Evolutionary conservation across 2,888 invertebrate genomes (phyloP), one percentile per base, ranked within the genome.

Genomic region (Germaria angustata): DNA sequence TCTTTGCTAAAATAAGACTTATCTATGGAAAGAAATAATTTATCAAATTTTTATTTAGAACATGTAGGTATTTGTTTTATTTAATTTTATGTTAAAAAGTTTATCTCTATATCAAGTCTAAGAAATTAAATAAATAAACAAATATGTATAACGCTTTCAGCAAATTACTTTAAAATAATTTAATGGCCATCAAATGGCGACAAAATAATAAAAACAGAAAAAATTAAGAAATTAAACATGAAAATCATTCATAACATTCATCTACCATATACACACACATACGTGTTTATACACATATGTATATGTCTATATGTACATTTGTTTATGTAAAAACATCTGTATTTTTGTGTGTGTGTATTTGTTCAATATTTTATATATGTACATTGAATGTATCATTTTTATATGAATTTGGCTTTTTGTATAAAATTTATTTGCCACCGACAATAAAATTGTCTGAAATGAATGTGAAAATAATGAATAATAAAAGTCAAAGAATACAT

Each of bases 381-480:
- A 44, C 24, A 51, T 32, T 41, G 13, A 22, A 59, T 71, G 72
- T 72, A 34, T 66, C 49, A 66, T 44, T 65, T 55, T 65, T 75
- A 51, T 71, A 53, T 71, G 24, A 75, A 44, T 59, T 65, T 66
- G 6, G 41, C 24, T 53, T 72, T 34, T 36, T 32, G 11, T 34
- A 7, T 22, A 24, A 2, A 28, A 20, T 15, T 51, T 78, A 65
- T 77, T 72, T 51, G 73, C 72, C 77, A 81, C 59, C 49, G 75
- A 71, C 79, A 80, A 84, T 84, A 84, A 86, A 85, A 84, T 82
- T 66, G 80, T 80, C 79, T 79, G 80, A 85, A 88, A 87, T 88
- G 87, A 87, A 88, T 89, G 88, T 84, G 88, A 87, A 88, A 87
- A 88, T 89, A 89, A 89, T 88, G 89, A 89, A 89, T 88, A 89